A percentile compares a stretch with the other conserved stretches of the same genome.
Conservation (phyloP, 2,113 vertebrate species). For the Channa argus region DNA sequence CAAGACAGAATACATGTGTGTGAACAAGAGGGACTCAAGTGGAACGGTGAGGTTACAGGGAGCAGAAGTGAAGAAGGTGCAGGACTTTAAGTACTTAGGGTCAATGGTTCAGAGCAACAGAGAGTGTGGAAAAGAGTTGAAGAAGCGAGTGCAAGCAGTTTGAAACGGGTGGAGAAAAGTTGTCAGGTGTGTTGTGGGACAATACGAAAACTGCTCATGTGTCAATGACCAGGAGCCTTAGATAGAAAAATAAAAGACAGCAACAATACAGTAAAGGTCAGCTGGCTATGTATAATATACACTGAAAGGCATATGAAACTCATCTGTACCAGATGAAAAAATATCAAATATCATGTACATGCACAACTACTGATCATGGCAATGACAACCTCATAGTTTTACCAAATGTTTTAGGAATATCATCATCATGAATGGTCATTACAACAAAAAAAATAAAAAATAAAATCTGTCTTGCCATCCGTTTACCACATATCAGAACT, state of each 20-base stretch:
- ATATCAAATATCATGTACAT: constrained; percentile 23
- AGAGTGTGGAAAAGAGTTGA: too few species aligned
- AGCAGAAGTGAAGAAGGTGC: too few species aligned
- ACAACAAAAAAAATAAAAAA: neutral
- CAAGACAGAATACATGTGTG: too few species aligned
- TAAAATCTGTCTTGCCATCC: constrained; percentile 10
- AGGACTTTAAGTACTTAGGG: too few species aligned
- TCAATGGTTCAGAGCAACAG: too few species aligned
- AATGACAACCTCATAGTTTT: constrained; percentile 21
- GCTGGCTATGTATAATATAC: constrained; percentile 12
- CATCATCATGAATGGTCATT: neutral
- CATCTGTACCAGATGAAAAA: too few species aligned
- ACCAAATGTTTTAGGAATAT: constrained; percentile 6
- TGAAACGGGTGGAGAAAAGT: too few species aligned
- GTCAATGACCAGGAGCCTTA: constrained; percentile 35
- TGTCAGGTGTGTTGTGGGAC: too few species aligned
- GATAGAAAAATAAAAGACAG: constrained; percentile 35
- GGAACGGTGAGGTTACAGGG: too few species aligned
- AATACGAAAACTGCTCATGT: constrained; percentile 29
- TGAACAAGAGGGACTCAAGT: too few species aligned
- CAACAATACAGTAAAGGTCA: constrained; percentile 53
- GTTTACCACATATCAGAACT: constrained; percentile 30
- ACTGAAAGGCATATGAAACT: constrained; percentile 14
- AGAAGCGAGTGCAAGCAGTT: too few species aligned
- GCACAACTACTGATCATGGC: neutral